Percentiles rank a stretch among this genome's conserved stretches.
Evolutionary conservation across 2,888 invertebrate genomes (phyloP).

Genomic region (Sericinus montela): DNA sequence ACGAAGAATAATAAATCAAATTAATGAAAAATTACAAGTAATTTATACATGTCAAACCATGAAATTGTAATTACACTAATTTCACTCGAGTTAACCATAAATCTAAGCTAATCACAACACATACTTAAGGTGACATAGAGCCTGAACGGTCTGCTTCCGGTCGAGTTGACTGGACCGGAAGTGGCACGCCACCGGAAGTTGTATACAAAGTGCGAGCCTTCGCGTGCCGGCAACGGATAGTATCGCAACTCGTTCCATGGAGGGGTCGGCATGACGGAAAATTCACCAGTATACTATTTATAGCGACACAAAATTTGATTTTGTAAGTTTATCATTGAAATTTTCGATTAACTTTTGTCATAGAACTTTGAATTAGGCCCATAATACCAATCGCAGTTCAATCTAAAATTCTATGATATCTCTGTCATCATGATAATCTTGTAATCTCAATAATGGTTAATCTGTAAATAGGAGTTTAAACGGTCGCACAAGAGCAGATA

Average conservation of each 20-base stretch:
- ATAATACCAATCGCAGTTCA: no score
- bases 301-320: not conserved
- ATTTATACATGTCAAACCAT: slow-evolving; percentile 7
- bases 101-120: slow-evolving; percentile 65
- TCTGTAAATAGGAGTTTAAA: no score
- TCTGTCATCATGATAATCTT: no score
- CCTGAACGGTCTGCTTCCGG: slow-evolving; percentile 62
- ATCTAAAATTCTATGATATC: no score
- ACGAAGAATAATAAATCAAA: slow-evolving; percentile 9
- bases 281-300: slow-evolving; percentile 18
- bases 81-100: slow-evolving; percentile 49
- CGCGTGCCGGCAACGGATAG: slow-evolving; percentile 48
- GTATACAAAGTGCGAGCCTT: slow-evolving; percentile 76
- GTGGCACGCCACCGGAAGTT: slow-evolving; percentile 59
- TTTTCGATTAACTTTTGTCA: no score
- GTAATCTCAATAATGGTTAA: no score
- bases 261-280: slow-evolving; percentile 21
- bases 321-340: not conserved
- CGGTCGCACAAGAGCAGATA: no score
- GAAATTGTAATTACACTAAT: slow-evolving; percentile 49
- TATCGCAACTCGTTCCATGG: slow-evolving; percentile 19
- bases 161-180: slow-evolving; percentile 51
- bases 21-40: not conserved
- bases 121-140: slow-evolving; percentile 70
- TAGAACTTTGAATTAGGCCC: no score